Conservation (phyloP, 2,888 invertebrate species). For the Lypha dubia region DNA sequence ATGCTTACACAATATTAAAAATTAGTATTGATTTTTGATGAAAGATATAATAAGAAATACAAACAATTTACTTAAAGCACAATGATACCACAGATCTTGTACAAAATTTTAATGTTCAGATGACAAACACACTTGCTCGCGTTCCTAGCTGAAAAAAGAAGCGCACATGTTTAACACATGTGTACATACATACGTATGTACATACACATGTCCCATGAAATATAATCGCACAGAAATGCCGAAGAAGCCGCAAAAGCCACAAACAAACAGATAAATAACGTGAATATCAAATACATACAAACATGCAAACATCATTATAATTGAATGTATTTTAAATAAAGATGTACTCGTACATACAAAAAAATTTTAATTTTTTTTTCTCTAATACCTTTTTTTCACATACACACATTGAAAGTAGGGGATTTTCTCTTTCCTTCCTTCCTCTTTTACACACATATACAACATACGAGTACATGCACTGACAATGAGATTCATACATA, state of each 20-base stretch:
- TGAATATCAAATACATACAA: conserved; percentile 1
- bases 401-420: not conserved
- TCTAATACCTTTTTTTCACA: not conserved
- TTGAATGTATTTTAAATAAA: conserved; percentile 2
- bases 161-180: not conserved
- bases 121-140: conserved; percentile 14
- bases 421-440: too few species aligned
- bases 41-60: conserved; percentile 34
- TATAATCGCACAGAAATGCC: conserved; percentile 27
- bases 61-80: conserved; percentile 30
- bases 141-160: not conserved
- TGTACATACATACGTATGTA: not conserved
- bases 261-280: conserved; percentile 44
- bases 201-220: not conserved
- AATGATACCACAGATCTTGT: conserved; percentile 33
- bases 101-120: conserved; percentile 2
- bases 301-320: conserved; percentile 7
- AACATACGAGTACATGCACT: too few species aligned
- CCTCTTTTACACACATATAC: too few species aligned
- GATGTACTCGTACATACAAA: not conserved
- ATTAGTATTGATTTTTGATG: conserved; percentile 33
- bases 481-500: not conserved
- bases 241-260: conserved; percentile 62
- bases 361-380: too few species aligned
- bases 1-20: not conserved